Percentiles rank a stretch among this genome's conserved stretches.
Evolutionary conservation across 2,888 invertebrate genomes (phyloP).

Genomic region (Dryocosmus kuriphilus): DNA sequence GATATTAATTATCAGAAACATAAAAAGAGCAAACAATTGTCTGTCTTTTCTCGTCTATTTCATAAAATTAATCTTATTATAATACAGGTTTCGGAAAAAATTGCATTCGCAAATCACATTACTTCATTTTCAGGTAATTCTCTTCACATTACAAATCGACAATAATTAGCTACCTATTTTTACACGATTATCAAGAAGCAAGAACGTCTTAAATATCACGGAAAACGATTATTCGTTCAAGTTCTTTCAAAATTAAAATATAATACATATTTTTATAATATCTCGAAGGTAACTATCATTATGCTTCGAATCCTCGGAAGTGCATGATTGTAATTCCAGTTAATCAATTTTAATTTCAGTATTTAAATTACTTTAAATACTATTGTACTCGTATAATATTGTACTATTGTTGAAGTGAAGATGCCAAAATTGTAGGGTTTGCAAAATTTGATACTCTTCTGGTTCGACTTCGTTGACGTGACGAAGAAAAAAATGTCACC

Average conservation of each 20-base stretch:
- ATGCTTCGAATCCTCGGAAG: neutral
- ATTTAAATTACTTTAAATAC: slow-evolving; percentile 23
- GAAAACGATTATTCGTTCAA: too few relatives aligned
- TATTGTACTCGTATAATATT: slow-evolving; percentile 48
- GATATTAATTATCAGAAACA: too few relatives aligned
- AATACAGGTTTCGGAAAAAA: slow-evolving; percentile 1
- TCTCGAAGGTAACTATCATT: neutral
- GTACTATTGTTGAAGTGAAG: slow-evolving; percentile 48
- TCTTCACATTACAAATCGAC: slow-evolving; percentile 38
- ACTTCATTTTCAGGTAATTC: slow-evolving; percentile 41
- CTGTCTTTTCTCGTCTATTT: neutral
- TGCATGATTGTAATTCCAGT: neutral
- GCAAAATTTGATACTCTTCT: slow-evolving; percentile 68
- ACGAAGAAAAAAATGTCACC: slow-evolving; percentile 73
- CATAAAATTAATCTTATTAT: neutral
- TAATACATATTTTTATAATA: neutral
- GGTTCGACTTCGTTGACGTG: slow-evolving; percentile 73
- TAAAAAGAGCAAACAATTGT: neutral
- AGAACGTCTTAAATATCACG: neutral
- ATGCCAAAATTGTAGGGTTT: slow-evolving; percentile 49
- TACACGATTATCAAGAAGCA: neutral
- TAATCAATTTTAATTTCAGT: neutral
- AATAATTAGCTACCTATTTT: slow-evolving; percentile 9
- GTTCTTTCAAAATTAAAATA: slow-evolving; percentile 39
- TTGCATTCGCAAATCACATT: neutral